These are phyloP conservation scores for Cacoxenus indagator DNA, from an alignment of 2,888 invertebrate species.

Conservation along the genomic window DNA sequence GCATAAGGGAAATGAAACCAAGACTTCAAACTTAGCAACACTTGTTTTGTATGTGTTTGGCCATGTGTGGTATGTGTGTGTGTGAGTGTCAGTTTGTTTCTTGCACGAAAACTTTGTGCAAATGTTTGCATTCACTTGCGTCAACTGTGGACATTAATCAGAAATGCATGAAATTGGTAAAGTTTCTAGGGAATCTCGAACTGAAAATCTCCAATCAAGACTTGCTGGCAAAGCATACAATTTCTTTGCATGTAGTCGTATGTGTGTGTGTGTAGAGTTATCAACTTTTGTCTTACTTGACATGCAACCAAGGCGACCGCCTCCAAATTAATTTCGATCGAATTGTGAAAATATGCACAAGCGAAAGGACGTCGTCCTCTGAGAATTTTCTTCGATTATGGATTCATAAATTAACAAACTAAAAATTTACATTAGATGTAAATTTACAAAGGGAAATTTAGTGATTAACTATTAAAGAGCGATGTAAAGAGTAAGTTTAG, in stretches of 20 bases:
- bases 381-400: too few relatives aligned
- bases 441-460: too few relatives aligned
- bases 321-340: too few relatives aligned
- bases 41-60: not conserved
- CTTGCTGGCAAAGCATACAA: conserved; percentile 11
- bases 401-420: too few relatives aligned
- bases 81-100: not conserved
- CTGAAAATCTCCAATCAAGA: not conserved
- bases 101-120: conserved; percentile 45
- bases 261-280: too few relatives aligned
- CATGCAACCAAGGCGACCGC: too few relatives aligned
- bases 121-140: conserved; percentile 46
- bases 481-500: too few relatives aligned
- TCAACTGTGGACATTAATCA: conserved; percentile 60
- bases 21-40: not conserved
- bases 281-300: too few relatives aligned
- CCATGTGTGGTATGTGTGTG: not conserved
- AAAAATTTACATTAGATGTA: too few relatives aligned
- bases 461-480: too few relatives aligned
- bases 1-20: conserved; percentile 8
- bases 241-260: not conserved
- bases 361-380: too few relatives aligned
- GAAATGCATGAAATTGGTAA: conserved; percentile 64
- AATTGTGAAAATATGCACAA: too few relatives aligned
- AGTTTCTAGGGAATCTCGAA: conserved; percentile 45